Percentiles rank a stretch among this genome's conserved stretches.
Evolutionary conservation across 2,113 vertebrate species (phyloP).

Genomic region (Vidua macroura): DNA sequence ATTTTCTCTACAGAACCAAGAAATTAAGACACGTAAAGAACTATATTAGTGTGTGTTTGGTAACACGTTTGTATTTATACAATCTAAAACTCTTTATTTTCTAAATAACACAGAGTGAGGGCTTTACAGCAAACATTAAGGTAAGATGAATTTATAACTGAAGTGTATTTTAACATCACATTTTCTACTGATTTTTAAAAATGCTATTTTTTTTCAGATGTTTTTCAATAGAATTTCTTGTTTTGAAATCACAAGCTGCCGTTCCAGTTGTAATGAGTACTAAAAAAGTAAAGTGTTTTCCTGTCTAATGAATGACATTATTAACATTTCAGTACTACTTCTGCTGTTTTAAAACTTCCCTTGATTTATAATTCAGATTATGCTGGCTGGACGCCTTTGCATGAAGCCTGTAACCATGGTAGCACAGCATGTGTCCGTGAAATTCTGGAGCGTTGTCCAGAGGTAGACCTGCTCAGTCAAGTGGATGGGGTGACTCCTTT

Average conservation of each 20-base stretch:
- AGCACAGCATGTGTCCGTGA: conserved; percentile 88
- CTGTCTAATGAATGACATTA: neutral
- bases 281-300: neutral
- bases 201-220: neutral
- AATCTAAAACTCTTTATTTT: neutral
- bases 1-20: conserved; percentile 42
- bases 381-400: conserved; percentile 95
- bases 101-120: neutral
- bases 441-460: conserved; percentile 85
- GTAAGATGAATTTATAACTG: neutral
- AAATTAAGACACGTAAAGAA: conserved; percentile 1
- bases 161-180: neutral
- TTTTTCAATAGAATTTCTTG: neutral
- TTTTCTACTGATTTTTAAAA: neutral
- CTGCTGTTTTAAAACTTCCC: conserved; percentile 75
- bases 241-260: neutral
- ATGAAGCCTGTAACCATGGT: conserved; percentile 97
- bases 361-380: conserved; percentile 88
- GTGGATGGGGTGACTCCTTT: conserved; percentile 92
- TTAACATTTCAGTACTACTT: conserved; percentile 53
- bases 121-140: neutral
- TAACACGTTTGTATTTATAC: neutral
- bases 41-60: neutral
- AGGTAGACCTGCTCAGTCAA: conserved; percentile 85
- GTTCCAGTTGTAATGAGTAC: neutral